phyloP scores from a whole-genome alignment of 1,140 invertebrate genomes.

The Neodiprion lecontei region DNA sequence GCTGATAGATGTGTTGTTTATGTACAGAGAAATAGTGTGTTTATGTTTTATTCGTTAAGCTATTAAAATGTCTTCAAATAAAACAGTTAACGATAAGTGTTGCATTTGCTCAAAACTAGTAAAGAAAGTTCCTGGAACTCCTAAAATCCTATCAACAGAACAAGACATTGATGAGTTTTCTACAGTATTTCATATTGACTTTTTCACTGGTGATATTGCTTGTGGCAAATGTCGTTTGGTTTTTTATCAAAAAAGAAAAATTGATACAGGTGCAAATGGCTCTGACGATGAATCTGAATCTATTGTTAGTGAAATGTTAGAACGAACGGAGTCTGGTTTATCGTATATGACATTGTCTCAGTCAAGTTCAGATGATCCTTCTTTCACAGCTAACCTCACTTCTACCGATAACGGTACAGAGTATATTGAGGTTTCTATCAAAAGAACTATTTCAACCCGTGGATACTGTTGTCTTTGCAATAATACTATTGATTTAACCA shows the following conservation, averaged over 20 bases:
- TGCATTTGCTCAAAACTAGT: conserved; percentile 24
- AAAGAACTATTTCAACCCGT: conserved; percentile 22
- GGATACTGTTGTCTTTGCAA: conserved; percentile 29
- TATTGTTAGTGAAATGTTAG: conserved; percentile 16
- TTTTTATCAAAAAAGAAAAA: conserved; percentile 19
- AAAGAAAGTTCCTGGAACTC: conserved; percentile 21
- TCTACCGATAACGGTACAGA: conserved; percentile 17
- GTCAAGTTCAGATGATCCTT: conserved; percentile 22
- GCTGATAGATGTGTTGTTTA: background rate
- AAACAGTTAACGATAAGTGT: conserved; percentile 21
- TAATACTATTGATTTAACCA: conserved; percentile 14
- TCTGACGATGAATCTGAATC: conserved; percentile 15
- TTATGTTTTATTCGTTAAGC: conserved; percentile 14
- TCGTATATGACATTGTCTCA: conserved; percentile 22
- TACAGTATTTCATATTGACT: conserved; percentile 14
- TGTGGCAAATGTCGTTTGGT: conserved; percentile 21
- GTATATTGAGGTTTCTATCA: conserved; percentile 24
- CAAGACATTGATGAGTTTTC: conserved; percentile 20
- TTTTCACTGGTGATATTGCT: conserved; percentile 24
- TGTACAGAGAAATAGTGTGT: background rate
- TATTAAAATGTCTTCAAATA: conserved; percentile 19
- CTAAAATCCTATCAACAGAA: conserved; percentile 22
- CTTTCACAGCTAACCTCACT: conserved; percentile 9
- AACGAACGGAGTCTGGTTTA: conserved; percentile 22
- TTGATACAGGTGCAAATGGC: conserved; percentile 7